These are phyloP conservation scores for Aix galericulata DNA, from an alignment of 2,113 vertebrate genomes.

Conservation along the genomic window DNA sequence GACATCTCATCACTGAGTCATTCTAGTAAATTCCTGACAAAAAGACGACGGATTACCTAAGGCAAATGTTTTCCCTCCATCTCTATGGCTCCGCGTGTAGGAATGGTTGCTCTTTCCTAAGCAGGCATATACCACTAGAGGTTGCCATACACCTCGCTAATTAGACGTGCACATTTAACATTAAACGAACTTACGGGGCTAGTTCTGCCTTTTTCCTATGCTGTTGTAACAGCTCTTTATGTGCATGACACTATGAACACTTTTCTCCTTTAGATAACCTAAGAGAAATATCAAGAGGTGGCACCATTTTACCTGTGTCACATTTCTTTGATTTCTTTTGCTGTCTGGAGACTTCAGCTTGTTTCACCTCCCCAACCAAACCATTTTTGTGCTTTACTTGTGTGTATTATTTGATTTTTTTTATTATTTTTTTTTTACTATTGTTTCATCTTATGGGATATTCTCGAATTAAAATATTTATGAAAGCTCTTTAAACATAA, in stretches of 20 bases:
- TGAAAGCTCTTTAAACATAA: neutral
- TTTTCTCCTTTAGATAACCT: neutral
- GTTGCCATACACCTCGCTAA: conserved; percentile 35
- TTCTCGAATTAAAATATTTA: neutral
- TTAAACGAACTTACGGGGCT: neutral
- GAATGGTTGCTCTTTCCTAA: neutral
- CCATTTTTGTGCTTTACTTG: neutral
- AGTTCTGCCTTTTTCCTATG: neutral
- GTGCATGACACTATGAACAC: accelerated
- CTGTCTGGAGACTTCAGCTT: neutral
- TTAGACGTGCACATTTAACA: neutral
- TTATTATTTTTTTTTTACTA: neutral
- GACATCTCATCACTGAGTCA: neutral
- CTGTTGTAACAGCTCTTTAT: neutral
- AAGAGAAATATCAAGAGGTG: neutral
- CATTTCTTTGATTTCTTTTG: neutral
- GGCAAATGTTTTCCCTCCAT: neutral
- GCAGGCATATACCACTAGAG: conserved; percentile 42
- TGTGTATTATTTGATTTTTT: neutral
- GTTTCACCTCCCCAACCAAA: neutral
- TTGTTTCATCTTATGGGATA: neutral
- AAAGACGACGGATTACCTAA: neutral
- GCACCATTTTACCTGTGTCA: accelerated
- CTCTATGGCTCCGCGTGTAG: neutral
- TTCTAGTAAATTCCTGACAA: neutral